Conservation (phyloP, 2,113 vertebrate species). For the Phyllopteryx taeniolatus region DNA sequence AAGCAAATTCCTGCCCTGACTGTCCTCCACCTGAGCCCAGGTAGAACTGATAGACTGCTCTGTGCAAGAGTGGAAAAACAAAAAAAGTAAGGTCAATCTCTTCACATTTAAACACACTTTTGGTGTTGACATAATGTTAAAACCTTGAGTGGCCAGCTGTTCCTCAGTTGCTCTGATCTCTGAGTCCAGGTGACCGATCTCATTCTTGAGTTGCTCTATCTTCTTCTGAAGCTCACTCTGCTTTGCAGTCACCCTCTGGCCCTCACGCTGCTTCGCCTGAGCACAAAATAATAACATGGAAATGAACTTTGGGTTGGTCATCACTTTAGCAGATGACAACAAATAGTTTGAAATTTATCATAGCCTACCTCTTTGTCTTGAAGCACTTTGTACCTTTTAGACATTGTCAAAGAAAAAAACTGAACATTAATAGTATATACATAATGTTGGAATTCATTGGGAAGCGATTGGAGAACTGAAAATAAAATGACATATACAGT, state of each 20-base stretch:
- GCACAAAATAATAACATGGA: not conserved
- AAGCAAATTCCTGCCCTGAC: constrained; percentile 55
- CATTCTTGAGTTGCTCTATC: constrained; percentile 69
- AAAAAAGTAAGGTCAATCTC: not conserved
- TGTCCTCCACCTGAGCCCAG: constrained; percentile 57
- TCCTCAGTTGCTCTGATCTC: constrained; percentile 73
- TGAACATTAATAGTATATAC: not conserved
- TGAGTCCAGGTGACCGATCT: constrained; percentile 78
- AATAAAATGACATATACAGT: too few species aligned
- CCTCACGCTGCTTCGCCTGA: constrained; percentile 58
- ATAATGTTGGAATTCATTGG: not conserved
- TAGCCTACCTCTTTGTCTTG: constrained; percentile 71
- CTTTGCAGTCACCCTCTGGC: constrained; percentile 62
- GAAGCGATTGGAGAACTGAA: not conserved
- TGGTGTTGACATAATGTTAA: constrained; percentile 13
- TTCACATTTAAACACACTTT: not conserved
- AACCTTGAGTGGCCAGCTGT: constrained; percentile 76
- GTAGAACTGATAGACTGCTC: constrained; percentile 54
- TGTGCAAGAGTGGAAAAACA: constrained; percentile 22
- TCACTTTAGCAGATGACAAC: not conserved
- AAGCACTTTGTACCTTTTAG: constrained; percentile 70
- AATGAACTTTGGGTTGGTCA: not conserved
- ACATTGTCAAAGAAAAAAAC: constrained; percentile 52
- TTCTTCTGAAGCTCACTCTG: constrained; percentile 70
- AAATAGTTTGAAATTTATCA: not conserved